phyloP scores from a whole-genome alignment of 2,797 vertebrate genomes.

The Leucoraja ocellata region DNA sequence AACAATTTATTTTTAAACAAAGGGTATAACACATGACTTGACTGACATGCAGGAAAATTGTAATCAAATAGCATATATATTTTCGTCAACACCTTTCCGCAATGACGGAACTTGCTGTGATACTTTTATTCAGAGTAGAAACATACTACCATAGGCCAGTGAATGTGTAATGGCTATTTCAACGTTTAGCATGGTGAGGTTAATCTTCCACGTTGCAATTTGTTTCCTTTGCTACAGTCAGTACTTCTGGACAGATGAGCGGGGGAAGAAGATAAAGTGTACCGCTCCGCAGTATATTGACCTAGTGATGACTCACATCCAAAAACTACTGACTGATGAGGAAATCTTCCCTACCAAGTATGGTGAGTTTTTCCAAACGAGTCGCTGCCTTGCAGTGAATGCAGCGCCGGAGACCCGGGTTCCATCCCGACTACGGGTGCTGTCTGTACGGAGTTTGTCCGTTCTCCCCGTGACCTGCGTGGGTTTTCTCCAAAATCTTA shows the following conservation, averaged over 20 bases:
- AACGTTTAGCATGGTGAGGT: neutral
- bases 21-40: neutral
- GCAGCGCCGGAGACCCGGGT: no score
- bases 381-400: no score
- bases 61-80: neutral
- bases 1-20: neutral
- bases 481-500: no score
- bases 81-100: neutral
- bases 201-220: neutral
- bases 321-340: conserved; percentile 45
- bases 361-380: conserved; percentile 38
- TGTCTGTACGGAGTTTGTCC: no score
- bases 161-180: neutral
- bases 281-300: conserved; percentile 45
- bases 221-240: conserved; percentile 41
- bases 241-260: conserved; percentile 45
- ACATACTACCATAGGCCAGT: neutral
- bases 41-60: neutral
- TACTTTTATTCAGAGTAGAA: neutral
- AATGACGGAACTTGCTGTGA: no score
- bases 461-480: no score
- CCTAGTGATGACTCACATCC: conserved; percentile 44
- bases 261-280: conserved; percentile 44
- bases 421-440: no score
- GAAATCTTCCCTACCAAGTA: conserved; percentile 46